A percentile compares a stretch with the other conserved stretches of the same genome.
Evolutionary conservation across 2,113 vertebrate species (phyloP).

Genomic region (Proteles cristata): DNA sequence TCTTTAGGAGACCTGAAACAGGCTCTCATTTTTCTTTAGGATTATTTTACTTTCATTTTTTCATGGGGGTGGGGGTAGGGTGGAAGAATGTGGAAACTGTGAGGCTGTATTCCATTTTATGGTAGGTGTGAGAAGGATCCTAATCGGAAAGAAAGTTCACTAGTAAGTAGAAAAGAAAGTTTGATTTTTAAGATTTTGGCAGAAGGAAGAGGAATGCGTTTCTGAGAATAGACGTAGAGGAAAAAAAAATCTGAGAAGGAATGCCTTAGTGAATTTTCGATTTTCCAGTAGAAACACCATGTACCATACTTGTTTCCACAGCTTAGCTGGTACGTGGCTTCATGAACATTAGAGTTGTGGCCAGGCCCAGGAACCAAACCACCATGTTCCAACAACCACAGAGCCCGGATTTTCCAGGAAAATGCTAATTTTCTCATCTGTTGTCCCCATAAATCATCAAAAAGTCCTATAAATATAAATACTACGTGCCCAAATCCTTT

Average conservation of each 20-base stretch:
- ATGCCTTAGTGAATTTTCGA: background rate
- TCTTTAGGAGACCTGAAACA: background rate
- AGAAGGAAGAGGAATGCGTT: background rate
- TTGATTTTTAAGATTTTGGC: background rate
- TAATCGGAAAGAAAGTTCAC: background rate
- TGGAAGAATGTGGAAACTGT: background rate
- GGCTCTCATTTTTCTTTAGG: background rate
- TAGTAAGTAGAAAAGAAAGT: background rate
- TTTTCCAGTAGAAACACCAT: conserved; percentile 16
- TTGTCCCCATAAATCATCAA: background rate
- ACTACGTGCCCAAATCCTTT: background rate
- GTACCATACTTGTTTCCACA: background rate
- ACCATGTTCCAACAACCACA: background rate
- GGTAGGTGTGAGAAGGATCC: background rate
- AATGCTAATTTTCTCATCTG: conserved; percentile 22
- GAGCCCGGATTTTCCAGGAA: background rate
- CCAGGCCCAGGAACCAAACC: background rate
- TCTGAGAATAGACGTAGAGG: conserved; percentile 10
- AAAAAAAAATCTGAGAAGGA: background rate
- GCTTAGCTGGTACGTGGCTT: background rate
- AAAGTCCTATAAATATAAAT: conserved; percentile 9
- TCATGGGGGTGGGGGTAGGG: background rate
- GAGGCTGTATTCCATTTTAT: background rate
- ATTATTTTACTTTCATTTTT: conserved; percentile 24
- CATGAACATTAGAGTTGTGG: background rate